Evolutionary conservation across 2,797 vertebrate genomes (phyloP), one percentile per base, ranked within the genome.

Genomic region (Bovichtus variegatus): DNA sequence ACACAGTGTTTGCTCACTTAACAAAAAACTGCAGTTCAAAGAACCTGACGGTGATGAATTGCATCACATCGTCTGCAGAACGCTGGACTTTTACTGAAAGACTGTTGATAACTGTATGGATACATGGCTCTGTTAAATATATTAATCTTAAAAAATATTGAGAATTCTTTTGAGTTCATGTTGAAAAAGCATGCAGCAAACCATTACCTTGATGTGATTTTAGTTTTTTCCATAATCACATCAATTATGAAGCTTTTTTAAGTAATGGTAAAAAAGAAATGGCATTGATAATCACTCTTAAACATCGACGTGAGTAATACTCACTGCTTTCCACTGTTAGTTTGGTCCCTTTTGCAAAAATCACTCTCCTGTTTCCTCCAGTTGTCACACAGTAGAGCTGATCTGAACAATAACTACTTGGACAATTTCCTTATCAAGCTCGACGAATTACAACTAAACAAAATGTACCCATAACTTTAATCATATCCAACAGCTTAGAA

Each of bases 331-430:
- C 44, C 21, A 82, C 44, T 4, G 2, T 29, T n/a, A 85, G 12
- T 57, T 59, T 61, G 16, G 43, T 68, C 6, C 79, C 85, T 23
- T 36, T 8, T n/a, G 78, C 81, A 78, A 83, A 86, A 4, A 40
- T 0, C 5, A 69, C 5, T 21, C 1, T 74, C 13, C 15, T 29
- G 62, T 25, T 16, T 34, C 41, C 57, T 19, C 27, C 23, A 2
- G 5, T 0, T 54, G 36, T 78, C 71, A 80, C 71, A 86, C 84
- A 59, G 55, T 66, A 6, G 2, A 40, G 46, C 2, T 25, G 6
- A 50, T 46, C 60, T 43, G 21, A 63, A 50, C 83, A 54, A 53
- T 10, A 78, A 81, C 59, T 76, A 2, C 27, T 43, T 12, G 3
- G 12, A 41, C 41, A 3, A 1, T 40, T 54, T 47, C 1, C 15